These are phyloP conservation scores for Sicus ferrugineus DNA, from an alignment of 2,888 invertebrate genomes.

Conservation along the genomic window DNA sequence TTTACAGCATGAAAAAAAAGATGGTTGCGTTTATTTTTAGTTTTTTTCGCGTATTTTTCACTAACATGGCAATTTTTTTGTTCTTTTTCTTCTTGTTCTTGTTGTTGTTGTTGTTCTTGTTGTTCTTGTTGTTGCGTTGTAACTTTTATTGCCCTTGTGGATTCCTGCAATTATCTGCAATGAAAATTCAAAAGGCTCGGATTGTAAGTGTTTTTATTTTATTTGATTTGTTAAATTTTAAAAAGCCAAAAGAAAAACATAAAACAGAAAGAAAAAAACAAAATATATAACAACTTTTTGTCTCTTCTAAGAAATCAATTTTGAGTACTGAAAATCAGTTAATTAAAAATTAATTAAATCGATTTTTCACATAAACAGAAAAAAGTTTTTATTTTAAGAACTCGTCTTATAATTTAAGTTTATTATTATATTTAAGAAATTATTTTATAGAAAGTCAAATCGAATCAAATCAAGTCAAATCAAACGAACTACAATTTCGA, in stretches of 20 bases:
- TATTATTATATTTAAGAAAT: too few species aligned
- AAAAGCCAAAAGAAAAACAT: not conserved
- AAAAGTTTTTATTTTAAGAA: too few species aligned
- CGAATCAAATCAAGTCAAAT: too few species aligned
- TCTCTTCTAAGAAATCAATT: not conserved
- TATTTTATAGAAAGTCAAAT: too few species aligned
- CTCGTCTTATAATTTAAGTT: too few species aligned
- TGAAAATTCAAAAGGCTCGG: not conserved
- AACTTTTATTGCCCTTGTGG: not conserved
- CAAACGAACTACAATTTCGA: too few species aligned
- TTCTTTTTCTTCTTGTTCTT: not conserved
- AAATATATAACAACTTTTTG: not conserved
- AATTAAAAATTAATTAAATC: not conserved
- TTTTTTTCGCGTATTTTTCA: not conserved
- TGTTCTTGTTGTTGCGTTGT: not conserved
- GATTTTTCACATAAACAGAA: not conserved
- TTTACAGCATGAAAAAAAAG: not conserved
- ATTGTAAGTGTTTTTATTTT: not conserved
- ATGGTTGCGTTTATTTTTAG: not conserved
- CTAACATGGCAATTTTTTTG: not conserved
- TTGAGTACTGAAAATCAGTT: not conserved
- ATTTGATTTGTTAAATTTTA: not conserved
- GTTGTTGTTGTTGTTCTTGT: conserved; percentile 8
- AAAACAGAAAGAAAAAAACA: not conserved
- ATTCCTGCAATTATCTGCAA: not conserved